A percentile compares a stretch with the other conserved stretches of the same genome.
phyloP scores from a whole-genome alignment of 2,888 invertebrate genomes.

The Mythimna vitellina region DNA sequence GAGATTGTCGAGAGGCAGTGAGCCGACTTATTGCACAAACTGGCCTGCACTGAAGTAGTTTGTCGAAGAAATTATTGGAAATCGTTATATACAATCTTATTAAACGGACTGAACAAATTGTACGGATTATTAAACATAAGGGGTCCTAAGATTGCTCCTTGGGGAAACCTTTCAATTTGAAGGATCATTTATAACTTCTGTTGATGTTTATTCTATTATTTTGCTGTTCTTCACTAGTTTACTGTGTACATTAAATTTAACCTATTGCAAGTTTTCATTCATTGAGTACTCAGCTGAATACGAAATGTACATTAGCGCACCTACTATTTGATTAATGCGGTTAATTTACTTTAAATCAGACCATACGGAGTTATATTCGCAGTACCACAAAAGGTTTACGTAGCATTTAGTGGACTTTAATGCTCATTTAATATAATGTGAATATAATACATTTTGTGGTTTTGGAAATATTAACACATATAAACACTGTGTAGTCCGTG shows the following conservation, averaged over 20 bases:
- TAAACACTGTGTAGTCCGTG: not conserved
- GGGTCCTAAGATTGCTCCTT: slow-evolving; percentile 30
- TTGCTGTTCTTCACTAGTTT: slow-evolving; percentile 18
- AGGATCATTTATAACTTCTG: slow-evolving; percentile 7
- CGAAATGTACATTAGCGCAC: slow-evolving; percentile 38
- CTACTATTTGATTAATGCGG: slow-evolving; percentile 44
- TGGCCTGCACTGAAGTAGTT: slow-evolving; percentile 37
- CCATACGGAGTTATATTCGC: slow-evolving; percentile 16
- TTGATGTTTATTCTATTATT: slow-evolving; percentile 13
- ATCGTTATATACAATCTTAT: slow-evolving; percentile 9
- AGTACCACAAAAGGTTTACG: slow-evolving; percentile 14
- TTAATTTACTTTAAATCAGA: slow-evolving; percentile 45
- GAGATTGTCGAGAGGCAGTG: slow-evolving; percentile 37
- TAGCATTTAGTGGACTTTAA: slow-evolving; percentile 4
- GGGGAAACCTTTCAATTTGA: slow-evolving; percentile 36
- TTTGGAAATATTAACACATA: slow-evolving; percentile 15
- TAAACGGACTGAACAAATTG: slow-evolving; percentile 1
- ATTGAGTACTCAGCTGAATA: slow-evolving; percentile 12
- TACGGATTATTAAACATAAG: slow-evolving; percentile 24
- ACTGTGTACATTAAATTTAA: slow-evolving; percentile 32
- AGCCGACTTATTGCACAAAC: slow-evolving; percentile 49
- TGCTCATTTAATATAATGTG: slow-evolving; percentile 14
- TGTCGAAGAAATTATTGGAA: slow-evolving; percentile 23
- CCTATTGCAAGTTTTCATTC: slow-evolving; percentile 32
- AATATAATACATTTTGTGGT: slow-evolving; percentile 11